Evolutionary conservation across 2,888 invertebrate species (phyloP).

Genomic region (Parapristionchus giblindavisi): DNA sequence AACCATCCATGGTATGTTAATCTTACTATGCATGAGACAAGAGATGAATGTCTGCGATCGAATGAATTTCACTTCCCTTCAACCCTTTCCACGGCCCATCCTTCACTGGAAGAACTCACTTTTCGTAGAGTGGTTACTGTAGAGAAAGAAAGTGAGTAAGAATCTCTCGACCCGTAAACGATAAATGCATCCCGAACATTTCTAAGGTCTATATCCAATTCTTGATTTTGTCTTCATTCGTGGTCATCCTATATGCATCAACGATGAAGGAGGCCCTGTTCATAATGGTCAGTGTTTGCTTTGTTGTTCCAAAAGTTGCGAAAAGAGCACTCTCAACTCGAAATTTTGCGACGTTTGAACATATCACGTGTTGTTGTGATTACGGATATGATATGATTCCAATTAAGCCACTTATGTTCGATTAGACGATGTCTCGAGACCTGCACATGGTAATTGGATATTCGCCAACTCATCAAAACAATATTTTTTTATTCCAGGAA

Average conservation of each 20-base stretch:
- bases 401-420: slow-evolving; percentile 23
- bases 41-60: background rate
- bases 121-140: slow-evolving; percentile 27
- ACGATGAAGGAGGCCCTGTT: background rate
- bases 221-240: slow-evolving; percentile 32
- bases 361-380: too few relatives aligned
- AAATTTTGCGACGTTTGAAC: background rate
- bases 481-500: slow-evolving; percentile 2
- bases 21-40: slow-evolving; percentile 15
- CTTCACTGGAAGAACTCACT: slow-evolving; percentile 25
- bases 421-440: slow-evolving; percentile 13
- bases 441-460: too few relatives aligned
- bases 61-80: slow-evolving; percentile 18
- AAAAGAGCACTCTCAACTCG: background rate
- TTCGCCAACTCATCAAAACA: too few relatives aligned
- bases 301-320: background rate
- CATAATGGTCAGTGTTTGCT: slow-evolving; percentile 8
- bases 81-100: slow-evolving; percentile 30
- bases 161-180: background rate
- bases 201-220: slow-evolving; percentile 21
- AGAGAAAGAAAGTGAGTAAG: slow-evolving; percentile 24
- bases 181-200: background rate
- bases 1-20: slow-evolving; percentile 27
- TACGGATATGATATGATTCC: too few relatives aligned
- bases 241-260: slow-evolving; percentile 15